Percentiles rank a stretch among this genome's conserved stretches.
Conservation (phyloP, 1,140 invertebrate genomes). For the Nylanderia fulva region DNA sequence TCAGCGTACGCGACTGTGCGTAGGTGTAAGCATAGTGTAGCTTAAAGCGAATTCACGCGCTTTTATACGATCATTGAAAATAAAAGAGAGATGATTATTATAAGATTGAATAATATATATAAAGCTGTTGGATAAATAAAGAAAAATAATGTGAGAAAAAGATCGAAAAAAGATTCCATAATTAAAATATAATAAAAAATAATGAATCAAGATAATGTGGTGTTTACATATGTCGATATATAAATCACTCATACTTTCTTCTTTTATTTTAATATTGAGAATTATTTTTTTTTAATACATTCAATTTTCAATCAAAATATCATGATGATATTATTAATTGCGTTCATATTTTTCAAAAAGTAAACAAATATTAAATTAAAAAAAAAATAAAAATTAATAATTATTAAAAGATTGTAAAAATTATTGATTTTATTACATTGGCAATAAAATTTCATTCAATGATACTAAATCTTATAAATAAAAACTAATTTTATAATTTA, state of each 20-base stretch:
- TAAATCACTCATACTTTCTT: not conserved
- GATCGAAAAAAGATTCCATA: not conserved
- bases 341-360: not conserved
- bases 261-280: not conserved
- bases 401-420: not conserved
- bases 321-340: not conserved
- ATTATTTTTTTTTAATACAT: not conserved
- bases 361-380: not conserved
- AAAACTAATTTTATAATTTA: not conserved
- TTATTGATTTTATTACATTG: not conserved
- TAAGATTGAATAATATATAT: not conserved
- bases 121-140: not conserved
- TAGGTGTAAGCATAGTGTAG: constrained; percentile 31
- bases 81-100: not conserved
- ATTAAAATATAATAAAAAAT: not conserved
- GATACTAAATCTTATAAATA: not conserved
- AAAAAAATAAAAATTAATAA: not conserved
- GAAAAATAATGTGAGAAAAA: not conserved
- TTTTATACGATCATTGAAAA: not conserved
- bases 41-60: constrained; percentile 45
- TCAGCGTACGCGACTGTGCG: constrained; percentile 19
- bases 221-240: not conserved
- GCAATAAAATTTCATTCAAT: not conserved
- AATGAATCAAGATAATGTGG: not conserved
- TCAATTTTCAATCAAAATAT: not conserved